These are phyloP conservation scores for Schizaphis graminum DNA, from an alignment of 2,888 invertebrate species.

Conservation along the genomic window DNA sequence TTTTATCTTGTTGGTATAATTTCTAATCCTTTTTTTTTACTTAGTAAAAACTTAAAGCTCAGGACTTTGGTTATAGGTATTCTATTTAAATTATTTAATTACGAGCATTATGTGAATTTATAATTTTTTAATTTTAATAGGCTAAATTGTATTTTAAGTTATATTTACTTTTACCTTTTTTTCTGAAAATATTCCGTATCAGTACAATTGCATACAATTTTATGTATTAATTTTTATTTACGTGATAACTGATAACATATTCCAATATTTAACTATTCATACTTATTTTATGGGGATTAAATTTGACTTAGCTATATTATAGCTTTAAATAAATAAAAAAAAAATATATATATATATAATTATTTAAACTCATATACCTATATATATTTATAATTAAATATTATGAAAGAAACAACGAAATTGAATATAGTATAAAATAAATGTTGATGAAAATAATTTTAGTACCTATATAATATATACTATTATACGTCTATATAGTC, in stretches of 20 bases:
- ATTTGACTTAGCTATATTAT: not conserved
- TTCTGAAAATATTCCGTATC: not conserved
- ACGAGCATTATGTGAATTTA: not conserved
- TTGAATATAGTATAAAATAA: not conserved
- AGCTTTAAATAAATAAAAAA: not conserved
- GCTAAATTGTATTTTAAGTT: not conserved
- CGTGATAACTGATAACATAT: not conserved
- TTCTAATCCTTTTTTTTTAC: not conserved
- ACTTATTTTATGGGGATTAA: not conserved
- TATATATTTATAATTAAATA: not conserved
- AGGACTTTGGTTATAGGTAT: not conserved
- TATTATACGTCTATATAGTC: not conserved
- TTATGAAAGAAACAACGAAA: not conserved
- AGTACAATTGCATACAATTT: not conserved
- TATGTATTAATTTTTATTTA: not conserved
- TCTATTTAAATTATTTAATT: not conserved
- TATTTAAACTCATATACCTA: not conserved
- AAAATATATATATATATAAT: not conserved
- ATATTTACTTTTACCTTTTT: not conserved
- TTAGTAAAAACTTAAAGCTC: not conserved
- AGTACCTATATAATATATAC: not conserved
- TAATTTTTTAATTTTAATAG: not conserved
- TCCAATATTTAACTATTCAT: not conserved
- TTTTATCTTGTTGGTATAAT: not conserved
- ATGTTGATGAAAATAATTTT: not conserved